Evolutionary conservation across 2,888 invertebrate genomes (phyloP).

Genomic region (Phorcus lineatus): DNA sequence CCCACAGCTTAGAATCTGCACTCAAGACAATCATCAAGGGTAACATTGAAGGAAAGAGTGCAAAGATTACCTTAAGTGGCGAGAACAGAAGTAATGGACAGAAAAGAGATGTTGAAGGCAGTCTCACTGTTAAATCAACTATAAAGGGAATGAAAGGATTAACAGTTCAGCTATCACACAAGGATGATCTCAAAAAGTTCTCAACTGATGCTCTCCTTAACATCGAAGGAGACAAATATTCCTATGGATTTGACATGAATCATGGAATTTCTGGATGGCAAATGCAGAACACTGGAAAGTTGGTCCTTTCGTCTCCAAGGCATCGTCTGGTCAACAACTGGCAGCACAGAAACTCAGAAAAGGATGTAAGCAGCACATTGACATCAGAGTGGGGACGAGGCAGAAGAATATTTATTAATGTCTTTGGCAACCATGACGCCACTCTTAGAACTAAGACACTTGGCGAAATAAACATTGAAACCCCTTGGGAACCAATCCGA

Average conservation of each 20-base stretch:
- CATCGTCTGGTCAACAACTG: slow-evolving; percentile 46
- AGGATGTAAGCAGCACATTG: slow-evolving; percentile 40
- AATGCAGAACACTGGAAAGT: slow-evolving; percentile 50
- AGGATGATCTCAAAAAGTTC: slow-evolving; percentile 39
- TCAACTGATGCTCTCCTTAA: slow-evolving; percentile 32
- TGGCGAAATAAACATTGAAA: slow-evolving; percentile 44
- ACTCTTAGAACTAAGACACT: slow-evolving; percentile 30
- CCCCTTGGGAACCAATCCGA: slow-evolving; percentile 40
- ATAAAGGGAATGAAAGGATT: slow-evolving; percentile 35
- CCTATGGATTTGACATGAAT: slow-evolving; percentile 44
- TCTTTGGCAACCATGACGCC: slow-evolving; percentile 42
- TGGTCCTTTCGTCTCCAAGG: slow-evolving; percentile 47
- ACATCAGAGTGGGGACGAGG: slow-evolving; percentile 46
- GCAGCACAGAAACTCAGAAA: slow-evolving; percentile 49
- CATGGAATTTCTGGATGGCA: slow-evolving; percentile 42
- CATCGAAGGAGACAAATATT: slow-evolving; percentile 41
- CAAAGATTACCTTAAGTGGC: slow-evolving; percentile 42
- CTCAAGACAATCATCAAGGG: slow-evolving; percentile 44
- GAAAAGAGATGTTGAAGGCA: slow-evolving; percentile 45
- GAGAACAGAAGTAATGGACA: slow-evolving; percentile 40
- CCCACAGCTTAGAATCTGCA: slow-evolving; percentile 40
- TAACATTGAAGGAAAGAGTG: slow-evolving; percentile 43
- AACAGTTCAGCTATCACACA: slow-evolving; percentile 38
- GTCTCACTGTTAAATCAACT: slow-evolving; percentile 50
- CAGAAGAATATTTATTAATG: slow-evolving; percentile 34